Conservation (phyloP, 2,888 invertebrate species). For the Choreutis nemorana region DNA sequence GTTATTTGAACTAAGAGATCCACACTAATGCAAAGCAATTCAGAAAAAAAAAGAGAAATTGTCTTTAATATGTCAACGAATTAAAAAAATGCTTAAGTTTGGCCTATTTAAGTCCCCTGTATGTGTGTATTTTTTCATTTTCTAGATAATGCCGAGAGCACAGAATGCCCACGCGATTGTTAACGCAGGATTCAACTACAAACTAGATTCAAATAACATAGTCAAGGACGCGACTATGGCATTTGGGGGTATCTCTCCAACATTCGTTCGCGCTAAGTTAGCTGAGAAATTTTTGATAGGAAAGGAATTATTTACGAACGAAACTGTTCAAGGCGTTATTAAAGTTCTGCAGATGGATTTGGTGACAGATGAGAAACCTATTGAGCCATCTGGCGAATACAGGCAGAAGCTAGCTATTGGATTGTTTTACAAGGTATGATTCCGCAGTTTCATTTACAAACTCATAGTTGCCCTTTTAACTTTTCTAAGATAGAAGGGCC, state of each 20-base stretch:
- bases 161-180: slow-evolving; percentile 79
- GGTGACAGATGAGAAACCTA: slow-evolving; percentile 67
- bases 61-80: too few relatives aligned
- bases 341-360: slow-evolving; percentile 38
- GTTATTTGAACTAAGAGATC: too few relatives aligned
- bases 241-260: slow-evolving; percentile 65
- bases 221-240: slow-evolving; percentile 60
- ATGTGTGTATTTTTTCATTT: too few relatives aligned
- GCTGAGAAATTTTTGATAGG: slow-evolving; percentile 59
- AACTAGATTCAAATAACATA: slow-evolving; percentile 27
- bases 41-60: too few relatives aligned
- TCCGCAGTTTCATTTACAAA: too few relatives aligned
- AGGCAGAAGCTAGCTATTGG: slow-evolving; percentile 67
- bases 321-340: slow-evolving; percentile 21
- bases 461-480: too few relatives aligned
- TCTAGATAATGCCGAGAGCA: slow-evolving; percentile 74
- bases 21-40: too few relatives aligned
- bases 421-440: slow-evolving; percentile 69
- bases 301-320: slow-evolving; percentile 29
- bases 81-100: too few relatives aligned
- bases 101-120: too few relatives aligned
- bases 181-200: slow-evolving; percentile 74
- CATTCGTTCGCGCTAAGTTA: slow-evolving; percentile 47
- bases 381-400: slow-evolving; percentile 74
- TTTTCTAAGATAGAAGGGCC: too few relatives aligned